Evolutionary conservation across 92 coral and sea anemone genomes (phyloP).

Genomic region (Heliopora coerulea): DNA sequence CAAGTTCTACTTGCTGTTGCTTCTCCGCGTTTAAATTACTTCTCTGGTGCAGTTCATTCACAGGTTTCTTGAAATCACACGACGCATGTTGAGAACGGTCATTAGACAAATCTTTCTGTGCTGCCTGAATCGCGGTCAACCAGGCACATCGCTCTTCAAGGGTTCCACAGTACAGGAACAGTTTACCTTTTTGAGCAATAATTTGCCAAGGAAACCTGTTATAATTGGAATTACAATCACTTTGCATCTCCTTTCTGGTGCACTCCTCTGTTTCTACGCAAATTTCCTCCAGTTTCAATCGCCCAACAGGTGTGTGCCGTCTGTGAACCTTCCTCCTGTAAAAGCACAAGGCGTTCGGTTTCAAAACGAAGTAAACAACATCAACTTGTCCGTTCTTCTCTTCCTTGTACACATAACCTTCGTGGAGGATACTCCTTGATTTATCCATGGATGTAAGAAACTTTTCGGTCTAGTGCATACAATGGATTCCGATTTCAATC

Average conservation of each 20-base stretch:
- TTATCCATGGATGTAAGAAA: too few species aligned
- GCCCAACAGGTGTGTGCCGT: slow-evolving; percentile 25
- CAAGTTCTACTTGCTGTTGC: neutral
- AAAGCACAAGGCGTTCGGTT: slow-evolving; percentile 8
- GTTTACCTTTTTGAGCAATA: neutral
- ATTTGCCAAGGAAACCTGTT: slow-evolving; percentile 17
- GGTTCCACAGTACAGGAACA: slow-evolving; percentile 17
- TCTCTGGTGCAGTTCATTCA: neutral
- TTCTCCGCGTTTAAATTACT: neutral
- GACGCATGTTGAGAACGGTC: neutral
- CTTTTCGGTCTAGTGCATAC: too few species aligned
- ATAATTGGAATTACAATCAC: neutral
- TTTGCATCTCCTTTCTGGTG: neutral
- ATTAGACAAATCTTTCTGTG: neutral
- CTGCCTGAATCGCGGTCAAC: slow-evolving; percentile 9
- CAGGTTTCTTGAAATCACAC: too few species aligned
- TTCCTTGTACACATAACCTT: slow-evolving; percentile 14
- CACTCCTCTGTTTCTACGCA: neutral
- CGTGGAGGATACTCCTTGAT: slow-evolving; percentile 2
- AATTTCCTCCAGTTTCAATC: slow-evolving; percentile 14
- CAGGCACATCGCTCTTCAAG: slow-evolving; percentile 9
- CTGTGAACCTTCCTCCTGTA: slow-evolving; percentile 30
- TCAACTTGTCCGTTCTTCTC: slow-evolving; percentile 7
- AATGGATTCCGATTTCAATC: neutral
- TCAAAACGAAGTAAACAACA: slow-evolving; percentile 27